phyloP scores from a whole-genome alignment of 2,888 invertebrate genomes.

The Sphaerophoria rueppellii region DNA sequence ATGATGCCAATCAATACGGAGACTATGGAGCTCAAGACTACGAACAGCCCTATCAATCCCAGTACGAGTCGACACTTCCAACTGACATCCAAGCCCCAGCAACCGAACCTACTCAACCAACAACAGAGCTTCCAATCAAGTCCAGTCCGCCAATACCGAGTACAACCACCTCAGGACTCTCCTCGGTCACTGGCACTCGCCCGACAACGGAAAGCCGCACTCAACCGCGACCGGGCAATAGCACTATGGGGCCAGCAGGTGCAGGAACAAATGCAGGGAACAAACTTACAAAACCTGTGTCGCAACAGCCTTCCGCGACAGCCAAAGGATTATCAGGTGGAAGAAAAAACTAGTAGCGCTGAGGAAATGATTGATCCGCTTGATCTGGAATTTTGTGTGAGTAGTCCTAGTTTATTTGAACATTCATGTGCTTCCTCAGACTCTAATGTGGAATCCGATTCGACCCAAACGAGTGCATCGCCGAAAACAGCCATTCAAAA shows the following conservation, averaged over 20 bases:
- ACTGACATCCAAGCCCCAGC: conserved; percentile 50
- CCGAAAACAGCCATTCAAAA: conserved; percentile 79
- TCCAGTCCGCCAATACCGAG: conserved; percentile 61
- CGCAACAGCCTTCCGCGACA: conserved; percentile 82
- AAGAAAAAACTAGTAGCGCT: conserved; percentile 77
- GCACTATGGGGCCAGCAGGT: conserved; percentile 81
- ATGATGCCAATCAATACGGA: conserved; percentile 69
- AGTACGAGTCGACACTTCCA: conserved; percentile 74
- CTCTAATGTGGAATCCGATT: conserved; percentile 68
- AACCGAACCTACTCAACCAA: conserved; percentile 74
- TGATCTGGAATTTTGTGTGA: conserved; percentile 80
- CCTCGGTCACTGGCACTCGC: conserved; percentile 72
- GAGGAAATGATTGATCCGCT: conserved; percentile 77
- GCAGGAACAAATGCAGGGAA: conserved; percentile 71
- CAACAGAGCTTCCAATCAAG: conserved; percentile 53
- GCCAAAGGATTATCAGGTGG: conserved; percentile 77
- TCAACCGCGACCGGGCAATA: conserved; percentile 81
- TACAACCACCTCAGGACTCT: conserved; percentile 65
- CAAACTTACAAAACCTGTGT: conserved; percentile 78
- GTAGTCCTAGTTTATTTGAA: conserved; percentile 81
- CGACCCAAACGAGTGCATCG: conserved; percentile 77
- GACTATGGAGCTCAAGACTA: conserved; percentile 75
- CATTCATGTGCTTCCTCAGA: conserved; percentile 78
- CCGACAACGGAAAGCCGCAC: conserved; percentile 78
- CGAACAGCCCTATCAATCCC: conserved; percentile 65